Percentiles rank a stretch among this genome's conserved stretches.
Conservation (phyloP, 2,113 vertebrate species). For the Xiphophorus hellerii region DNA sequence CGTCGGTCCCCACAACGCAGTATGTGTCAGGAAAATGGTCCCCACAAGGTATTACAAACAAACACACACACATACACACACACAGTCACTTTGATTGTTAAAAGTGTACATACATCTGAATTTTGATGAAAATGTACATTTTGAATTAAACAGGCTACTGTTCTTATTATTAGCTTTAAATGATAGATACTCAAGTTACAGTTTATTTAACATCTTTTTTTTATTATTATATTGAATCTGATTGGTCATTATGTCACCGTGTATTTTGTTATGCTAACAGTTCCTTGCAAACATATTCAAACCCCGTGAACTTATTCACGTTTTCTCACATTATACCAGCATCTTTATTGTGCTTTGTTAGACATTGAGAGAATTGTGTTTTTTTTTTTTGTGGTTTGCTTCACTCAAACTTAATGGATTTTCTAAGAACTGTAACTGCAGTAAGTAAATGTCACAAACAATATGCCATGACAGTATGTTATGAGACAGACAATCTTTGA, state of each 20-base stretch:
- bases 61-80: too few relatives aligned
- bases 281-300: neutral
- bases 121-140: conserved; percentile 41
- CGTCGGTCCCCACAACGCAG: too few relatives aligned
- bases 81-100: conserved; percentile 34
- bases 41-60: too few relatives aligned
- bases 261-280: neutral
- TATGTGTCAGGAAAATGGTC: too few relatives aligned
- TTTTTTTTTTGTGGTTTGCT: too few relatives aligned
- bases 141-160: conserved; percentile 35
- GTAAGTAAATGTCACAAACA: too few relatives aligned
- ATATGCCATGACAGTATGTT: too few relatives aligned
- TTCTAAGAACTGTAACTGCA: neutral
- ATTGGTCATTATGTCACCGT: neutral
- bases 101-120: conserved; percentile 37
- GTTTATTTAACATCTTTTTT: conserved; percentile 22
- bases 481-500: too few relatives aligned
- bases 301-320: neutral
- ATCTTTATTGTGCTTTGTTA: neutral
- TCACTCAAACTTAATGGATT: neutral
- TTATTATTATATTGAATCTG: conserved; percentile 12
- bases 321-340: neutral
- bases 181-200: conserved; percentile 31
- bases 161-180: conserved; percentile 8
- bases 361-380: too few relatives aligned